Evolutionary conservation across 2,113 vertebrate species (phyloP).

Genomic region (Zapornia atra): DNA sequence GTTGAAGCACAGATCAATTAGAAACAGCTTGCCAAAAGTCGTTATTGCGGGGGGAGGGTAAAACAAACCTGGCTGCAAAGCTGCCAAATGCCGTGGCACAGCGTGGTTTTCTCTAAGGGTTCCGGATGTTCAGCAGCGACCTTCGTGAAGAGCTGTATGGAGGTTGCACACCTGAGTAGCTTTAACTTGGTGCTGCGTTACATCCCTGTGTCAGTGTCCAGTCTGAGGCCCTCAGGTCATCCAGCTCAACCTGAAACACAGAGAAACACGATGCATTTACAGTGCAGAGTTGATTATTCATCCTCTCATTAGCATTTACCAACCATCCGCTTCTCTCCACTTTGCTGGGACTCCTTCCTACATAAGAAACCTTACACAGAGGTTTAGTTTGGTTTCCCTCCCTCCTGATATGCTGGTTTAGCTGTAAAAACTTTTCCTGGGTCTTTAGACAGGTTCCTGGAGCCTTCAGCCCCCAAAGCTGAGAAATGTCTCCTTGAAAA

Average conservation of each 20-base stretch:
- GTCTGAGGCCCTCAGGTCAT: neutral
- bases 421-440: neutral
- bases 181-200: neutral
- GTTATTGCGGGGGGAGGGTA: accelerated
- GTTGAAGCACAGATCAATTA: neutral
- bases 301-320: accelerated
- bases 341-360: neutral
- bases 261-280: accelerated
- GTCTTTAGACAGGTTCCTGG: neutral
- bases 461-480: neutral
- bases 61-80: neutral
- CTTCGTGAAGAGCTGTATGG: neutral
- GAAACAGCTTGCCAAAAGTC: neutral
- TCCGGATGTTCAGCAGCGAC: neutral
- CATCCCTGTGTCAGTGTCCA: accelerated
- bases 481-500: neutral
- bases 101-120: neutral
- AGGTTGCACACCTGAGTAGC: neutral
- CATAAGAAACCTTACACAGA: too few relatives aligned
- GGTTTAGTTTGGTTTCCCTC: neutral
- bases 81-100: accelerated
- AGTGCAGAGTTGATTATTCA: neutral
- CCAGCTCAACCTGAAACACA: neutral
- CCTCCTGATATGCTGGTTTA: neutral
- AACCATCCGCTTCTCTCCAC: neutral